Percentiles rank a stretch among this genome's conserved stretches.
These are phyloP conservation scores for Gnathonemus longibarbis DNA, from an alignment of 2,113 vertebrate species.

Conservation along the genomic window DNA sequence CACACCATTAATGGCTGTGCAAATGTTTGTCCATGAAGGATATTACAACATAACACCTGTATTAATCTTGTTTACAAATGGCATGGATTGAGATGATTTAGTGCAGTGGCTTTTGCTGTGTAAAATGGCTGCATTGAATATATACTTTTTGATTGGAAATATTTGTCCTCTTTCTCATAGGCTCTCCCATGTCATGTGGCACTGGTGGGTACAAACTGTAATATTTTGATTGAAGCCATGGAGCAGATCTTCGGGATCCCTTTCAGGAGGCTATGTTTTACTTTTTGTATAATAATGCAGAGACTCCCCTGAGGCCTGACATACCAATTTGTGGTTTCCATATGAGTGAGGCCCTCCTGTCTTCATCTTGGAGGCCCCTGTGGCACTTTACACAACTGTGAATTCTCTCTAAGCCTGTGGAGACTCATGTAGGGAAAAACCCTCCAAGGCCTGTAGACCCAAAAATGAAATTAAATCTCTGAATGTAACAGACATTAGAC, in stretches of 20 bases:
- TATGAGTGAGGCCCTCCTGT: not conserved
- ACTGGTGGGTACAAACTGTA: not conserved
- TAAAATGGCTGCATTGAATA: not conserved
- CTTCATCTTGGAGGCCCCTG: not conserved
- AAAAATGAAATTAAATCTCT: constrained; percentile 12
- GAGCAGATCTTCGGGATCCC: not conserved
- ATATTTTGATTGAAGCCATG: not conserved
- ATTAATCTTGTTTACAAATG: not conserved
- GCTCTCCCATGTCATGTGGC: not conserved
- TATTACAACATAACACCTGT: not conserved
- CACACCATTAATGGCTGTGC: not conserved
- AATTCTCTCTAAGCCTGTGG: constrained; percentile 39
- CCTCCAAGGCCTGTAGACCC: constrained; percentile 8
- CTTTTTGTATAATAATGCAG: not conserved
- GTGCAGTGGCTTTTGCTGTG: not conserved
- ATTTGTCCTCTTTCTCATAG: not conserved
- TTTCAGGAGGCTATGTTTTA: not conserved
- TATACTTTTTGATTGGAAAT: not conserved
- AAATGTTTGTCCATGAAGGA: not conserved
- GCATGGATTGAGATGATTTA: not conserved
- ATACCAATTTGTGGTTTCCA: not conserved
- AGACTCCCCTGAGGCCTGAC: not conserved
- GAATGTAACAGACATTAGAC: not conserved
- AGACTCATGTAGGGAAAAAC: not conserved
- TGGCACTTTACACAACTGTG: constrained; percentile 41